Evolutionary conservation across 2,113 vertebrate genomes (phyloP).

Genomic region (Tor tambroides): DNA sequence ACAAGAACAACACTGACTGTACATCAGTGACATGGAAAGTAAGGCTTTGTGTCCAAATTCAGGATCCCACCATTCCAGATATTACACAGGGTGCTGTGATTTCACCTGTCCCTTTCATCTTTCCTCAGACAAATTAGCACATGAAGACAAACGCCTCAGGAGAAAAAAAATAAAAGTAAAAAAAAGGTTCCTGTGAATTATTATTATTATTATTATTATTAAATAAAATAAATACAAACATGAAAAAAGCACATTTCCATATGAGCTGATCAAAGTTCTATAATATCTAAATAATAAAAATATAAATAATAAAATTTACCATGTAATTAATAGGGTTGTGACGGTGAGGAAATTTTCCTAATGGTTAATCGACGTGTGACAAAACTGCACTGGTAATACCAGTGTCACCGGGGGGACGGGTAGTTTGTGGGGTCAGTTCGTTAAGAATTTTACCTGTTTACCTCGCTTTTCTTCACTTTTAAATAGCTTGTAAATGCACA

Average conservation of each 20-base stretch:
- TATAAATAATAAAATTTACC: neutral
- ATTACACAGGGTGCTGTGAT: conserved; percentile 46
- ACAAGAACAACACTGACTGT: conserved; percentile 14
- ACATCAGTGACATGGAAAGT: conserved; percentile 28
- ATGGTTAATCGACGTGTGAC: no score
- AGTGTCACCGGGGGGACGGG: no score
- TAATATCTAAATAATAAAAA: neutral
- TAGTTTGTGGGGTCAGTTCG: no score
- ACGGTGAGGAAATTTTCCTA: no score
- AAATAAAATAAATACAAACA: neutral
- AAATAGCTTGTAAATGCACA: no score
- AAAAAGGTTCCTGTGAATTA: neutral
- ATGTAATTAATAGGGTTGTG: neutral
- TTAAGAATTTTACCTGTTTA: no score
- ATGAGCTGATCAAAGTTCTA: neutral
- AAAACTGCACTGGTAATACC: no score
- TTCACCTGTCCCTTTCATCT: conserved; percentile 52
- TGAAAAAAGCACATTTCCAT: neutral
- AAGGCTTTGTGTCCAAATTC: conserved; percentile 36
- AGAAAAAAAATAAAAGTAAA: conserved; percentile 5
- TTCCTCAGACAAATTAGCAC: conserved; percentile 30
- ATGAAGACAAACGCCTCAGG: conserved; percentile 45
- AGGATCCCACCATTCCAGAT: conserved; percentile 19
- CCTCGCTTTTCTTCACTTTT: no score
- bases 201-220: neutral